Conservation (phyloP, 2,797 vertebrate species). For the Graptemys geographica region DNA sequence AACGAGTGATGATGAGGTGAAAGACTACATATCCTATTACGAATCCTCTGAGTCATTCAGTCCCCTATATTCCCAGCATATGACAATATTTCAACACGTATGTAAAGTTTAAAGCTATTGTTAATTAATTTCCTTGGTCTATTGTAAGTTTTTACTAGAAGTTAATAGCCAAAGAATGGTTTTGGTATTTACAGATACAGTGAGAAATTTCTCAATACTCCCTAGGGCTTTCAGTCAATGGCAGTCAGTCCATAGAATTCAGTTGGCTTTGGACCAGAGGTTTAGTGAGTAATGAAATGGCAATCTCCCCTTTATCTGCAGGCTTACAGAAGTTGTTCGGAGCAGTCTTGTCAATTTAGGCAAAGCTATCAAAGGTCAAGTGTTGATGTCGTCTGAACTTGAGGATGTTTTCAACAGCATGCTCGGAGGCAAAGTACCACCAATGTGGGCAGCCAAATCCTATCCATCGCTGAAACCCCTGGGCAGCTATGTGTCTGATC, state of each 20-base stretch:
- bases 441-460: conserved; percentile 90
- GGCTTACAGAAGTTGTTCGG: conserved; percentile 89
- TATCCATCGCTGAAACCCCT: conserved; percentile 94
- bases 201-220: conserved; percentile 21
- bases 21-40: background rate
- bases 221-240: background rate
- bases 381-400: conserved; percentile 94
- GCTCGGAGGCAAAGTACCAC: conserved; percentile 90
- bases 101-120: background rate
- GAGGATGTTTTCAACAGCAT: conserved; percentile 92
- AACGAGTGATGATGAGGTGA: background rate
- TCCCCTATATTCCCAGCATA: background rate
- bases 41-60: background rate
- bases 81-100: background rate
- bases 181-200: background rate
- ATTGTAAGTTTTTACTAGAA: background rate
- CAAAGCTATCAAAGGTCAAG: conserved; percentile 92
- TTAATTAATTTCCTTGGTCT: conserved; percentile 1
- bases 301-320: conserved; percentile 64
- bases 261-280: background rate
- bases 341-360: conserved; percentile 88
- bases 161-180: conserved; percentile 8
- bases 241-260: background rate
- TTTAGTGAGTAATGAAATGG: background rate
- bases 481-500: conserved; percentile 90